A percentile compares a stretch with the other conserved stretches of the same genome.
Evolutionary conservation across 2,113 vertebrate genomes (phyloP).

Genomic region (Heterocephalus glaber): DNA sequence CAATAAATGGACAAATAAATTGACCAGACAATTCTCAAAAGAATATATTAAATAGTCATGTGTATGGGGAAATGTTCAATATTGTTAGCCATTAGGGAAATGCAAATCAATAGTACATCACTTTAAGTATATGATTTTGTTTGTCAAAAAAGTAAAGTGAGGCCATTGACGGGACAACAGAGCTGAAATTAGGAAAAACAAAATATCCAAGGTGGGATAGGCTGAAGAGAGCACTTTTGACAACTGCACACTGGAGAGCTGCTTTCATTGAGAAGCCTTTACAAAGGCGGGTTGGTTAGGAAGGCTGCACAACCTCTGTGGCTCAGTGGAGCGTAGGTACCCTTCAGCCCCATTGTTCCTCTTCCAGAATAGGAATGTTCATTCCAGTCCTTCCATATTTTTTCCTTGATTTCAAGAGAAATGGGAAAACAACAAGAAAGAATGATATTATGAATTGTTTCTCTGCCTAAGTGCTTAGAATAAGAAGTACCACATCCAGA

Average conservation of each 20-base stretch:
- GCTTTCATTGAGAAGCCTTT: not conserved
- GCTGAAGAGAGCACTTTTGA: not conserved
- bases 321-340: not conserved
- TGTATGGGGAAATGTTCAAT: not conserved
- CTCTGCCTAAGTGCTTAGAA: not conserved
- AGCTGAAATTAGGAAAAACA: not conserved
- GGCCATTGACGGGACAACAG: not conserved
- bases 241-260: not conserved
- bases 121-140: not conserved
- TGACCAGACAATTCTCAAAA: not conserved
- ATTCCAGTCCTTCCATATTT: not conserved
- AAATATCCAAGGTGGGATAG: not conserved
- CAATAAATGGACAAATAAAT: not conserved
- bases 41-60: not conserved
- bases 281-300: not conserved
- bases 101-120: not conserved
- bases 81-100: not conserved
- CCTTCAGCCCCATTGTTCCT: not conserved
- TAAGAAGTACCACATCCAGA: not conserved
- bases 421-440: not conserved
- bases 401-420: not conserved
- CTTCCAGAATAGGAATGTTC: not conserved
- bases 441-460: not conserved
- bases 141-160: not conserved
- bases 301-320: not conserved